Evolutionary conservation across 2,113 vertebrate genomes (phyloP).

Genomic region (Tinamus guttatus): DNA sequence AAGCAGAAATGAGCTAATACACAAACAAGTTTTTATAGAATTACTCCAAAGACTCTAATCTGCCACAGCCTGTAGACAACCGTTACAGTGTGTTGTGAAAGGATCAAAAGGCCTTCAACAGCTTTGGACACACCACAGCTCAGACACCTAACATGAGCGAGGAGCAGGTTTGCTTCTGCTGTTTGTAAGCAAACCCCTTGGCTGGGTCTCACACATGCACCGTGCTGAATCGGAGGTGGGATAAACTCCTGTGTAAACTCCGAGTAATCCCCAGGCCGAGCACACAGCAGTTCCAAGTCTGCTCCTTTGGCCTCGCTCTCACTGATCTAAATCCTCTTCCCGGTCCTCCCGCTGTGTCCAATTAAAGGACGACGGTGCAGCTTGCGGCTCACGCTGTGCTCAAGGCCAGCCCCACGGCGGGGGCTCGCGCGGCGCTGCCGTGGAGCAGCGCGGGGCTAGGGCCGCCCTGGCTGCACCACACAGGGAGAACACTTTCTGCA

Average conservation of each 20-base stretch:
- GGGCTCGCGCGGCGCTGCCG: too few species aligned
- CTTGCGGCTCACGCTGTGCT: neutral
- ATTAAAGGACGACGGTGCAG: neutral
- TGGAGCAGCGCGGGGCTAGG: too few species aligned
- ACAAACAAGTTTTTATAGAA: neutral
- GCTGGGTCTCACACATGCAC: accelerated
- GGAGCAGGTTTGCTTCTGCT: neutral
- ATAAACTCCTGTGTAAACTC: neutral
- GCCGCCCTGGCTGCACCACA: too few species aligned
- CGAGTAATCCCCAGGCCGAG: neutral
- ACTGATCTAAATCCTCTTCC: constrained; percentile 1
- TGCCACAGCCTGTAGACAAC: neutral
- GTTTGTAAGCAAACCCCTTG: accelerated
- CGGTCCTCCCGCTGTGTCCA: neutral
- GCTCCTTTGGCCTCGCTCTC: neutral
- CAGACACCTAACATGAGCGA: neutral
- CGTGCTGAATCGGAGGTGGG: neutral
- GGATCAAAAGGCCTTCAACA: neutral
- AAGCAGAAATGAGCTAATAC: accelerated
- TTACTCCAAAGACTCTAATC: neutral
- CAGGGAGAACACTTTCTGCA: too few species aligned
- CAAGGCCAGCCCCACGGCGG: neutral
- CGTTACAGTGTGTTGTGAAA: neutral
- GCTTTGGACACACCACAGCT: neutral
- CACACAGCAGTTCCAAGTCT: neutral